Evolutionary conservation across 1,140 invertebrate genomes (phyloP), one percentile per base, ranked within the genome.

Genomic region (Chionoecetes opilio): DNA sequence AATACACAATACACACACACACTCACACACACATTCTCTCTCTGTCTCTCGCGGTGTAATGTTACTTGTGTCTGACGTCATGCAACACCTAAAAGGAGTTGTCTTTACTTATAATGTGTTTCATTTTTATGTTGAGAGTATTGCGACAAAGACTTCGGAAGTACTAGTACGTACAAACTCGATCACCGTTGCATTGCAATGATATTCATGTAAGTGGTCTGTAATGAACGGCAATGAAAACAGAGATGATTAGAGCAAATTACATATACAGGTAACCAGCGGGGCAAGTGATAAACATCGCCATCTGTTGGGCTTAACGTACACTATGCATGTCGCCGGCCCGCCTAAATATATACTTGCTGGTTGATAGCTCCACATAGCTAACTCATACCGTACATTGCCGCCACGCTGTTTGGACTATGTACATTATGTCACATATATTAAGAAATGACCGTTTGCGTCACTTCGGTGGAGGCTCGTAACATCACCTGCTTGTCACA

Each of bases 11-110:
- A 21, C 29, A 8, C 29, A 0, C 34, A 3, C 29, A 35, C 86
- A 21, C 29, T n/a, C 32, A 35, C 41, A 88, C 63, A n/a, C 63
- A n/a, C 63, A n/a, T 26, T 75, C 63, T 75, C 63, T 75, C 63
- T 75, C 21, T n/a, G 21, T n/a, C 21, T n/a, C 26, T n/a, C 21
- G 6, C 26, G 63, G 63, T 75, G 63, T 75, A 75, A 75, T 75
- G 63, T 75, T 75, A 75, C 63, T n/a, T 75, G 63, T 75, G n/a
- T 75, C 21, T 75, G 63, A n/a, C 63, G 63, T 75, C 63, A 75
- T n/a, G 63, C 21, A 6, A 75, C n/a, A n/a, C 63, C 21, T 53
- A 53, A 53, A 53, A 53, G 46, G 46, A 53, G 21, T 53, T 53
- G 46, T 53, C 46, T 53, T 53, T 17, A 11, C 21, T 53, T 53